A percentile compares a stretch with the other conserved stretches of the same genome.
phyloP scores from a whole-genome alignment of 2,888 invertebrate genomes.

The Cantharis lateralis region DNA sequence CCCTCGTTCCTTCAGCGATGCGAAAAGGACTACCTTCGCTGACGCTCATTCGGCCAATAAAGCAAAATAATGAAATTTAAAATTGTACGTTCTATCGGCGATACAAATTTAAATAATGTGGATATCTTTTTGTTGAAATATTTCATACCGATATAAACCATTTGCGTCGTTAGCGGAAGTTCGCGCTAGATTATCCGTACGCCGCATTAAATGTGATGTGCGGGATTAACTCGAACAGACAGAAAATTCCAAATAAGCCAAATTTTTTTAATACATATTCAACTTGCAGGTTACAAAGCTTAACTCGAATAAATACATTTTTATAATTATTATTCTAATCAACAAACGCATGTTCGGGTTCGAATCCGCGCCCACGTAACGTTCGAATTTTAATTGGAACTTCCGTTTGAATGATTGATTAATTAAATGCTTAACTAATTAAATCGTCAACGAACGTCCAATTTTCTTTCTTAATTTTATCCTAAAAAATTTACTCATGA shows the following conservation, averaged over 20 bases:
- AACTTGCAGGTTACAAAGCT: neutral
- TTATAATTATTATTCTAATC: neutral
- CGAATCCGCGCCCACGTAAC: neutral
- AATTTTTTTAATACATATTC: neutral
- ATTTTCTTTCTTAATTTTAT: neutral
- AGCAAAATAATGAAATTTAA: neutral
- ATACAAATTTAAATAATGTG: conserved; percentile 2
- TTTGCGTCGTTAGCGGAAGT: conserved; percentile 17
- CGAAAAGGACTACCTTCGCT: too few species aligned
- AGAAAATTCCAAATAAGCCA: conserved; percentile 9
- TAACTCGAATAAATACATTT: neutral
- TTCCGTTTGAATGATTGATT: neutral
- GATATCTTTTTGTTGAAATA: neutral
- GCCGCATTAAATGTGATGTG: conserved; percentile 18
- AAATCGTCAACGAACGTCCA: neutral
- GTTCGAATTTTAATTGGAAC: neutral
- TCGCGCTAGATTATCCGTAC: conserved; percentile 12
- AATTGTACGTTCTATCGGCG: neutral
- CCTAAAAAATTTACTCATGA: neutral
- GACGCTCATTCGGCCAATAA: neutral
- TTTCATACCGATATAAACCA: conserved; percentile 3
- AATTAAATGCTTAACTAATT: neutral
- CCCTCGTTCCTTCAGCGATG: too few species aligned
- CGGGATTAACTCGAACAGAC: conserved; percentile 11
- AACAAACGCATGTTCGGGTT: neutral